Conservation (phyloP, 2,113 vertebrate genomes). For the Notarius quadriscutis region DNA sequence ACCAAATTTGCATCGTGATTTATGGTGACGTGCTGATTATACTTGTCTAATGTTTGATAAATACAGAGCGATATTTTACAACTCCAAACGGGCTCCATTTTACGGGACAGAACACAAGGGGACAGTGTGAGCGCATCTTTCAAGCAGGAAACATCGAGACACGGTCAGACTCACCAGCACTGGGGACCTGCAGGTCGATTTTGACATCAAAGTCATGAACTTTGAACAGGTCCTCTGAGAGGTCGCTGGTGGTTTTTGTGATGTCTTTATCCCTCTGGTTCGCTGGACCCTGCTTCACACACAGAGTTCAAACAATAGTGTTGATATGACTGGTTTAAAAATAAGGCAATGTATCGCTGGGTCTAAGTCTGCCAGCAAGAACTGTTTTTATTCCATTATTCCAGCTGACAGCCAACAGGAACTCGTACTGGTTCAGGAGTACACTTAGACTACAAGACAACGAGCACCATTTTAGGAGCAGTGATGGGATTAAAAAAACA, state of each 20-base stretch:
- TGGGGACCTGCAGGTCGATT: slow-evolving; percentile 98
- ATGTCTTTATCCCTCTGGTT: slow-evolving; percentile 86
- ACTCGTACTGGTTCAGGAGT: neutral
- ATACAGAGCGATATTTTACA: neutral
- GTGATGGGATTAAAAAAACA: neutral
- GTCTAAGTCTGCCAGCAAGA: neutral
- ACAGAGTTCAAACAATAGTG: neutral
- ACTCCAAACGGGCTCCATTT: neutral
- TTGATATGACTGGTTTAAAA: neutral
- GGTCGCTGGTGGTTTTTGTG: slow-evolving; percentile 90
- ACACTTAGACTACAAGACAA: neutral
- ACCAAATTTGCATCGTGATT: too few species aligned
- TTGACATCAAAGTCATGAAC: slow-evolving; percentile 99
- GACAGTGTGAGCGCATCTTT: neutral
- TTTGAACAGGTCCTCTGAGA: slow-evolving; percentile 98
- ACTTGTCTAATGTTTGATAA: neutral
- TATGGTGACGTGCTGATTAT: too few species aligned
- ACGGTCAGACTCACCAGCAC: slow-evolving; percentile 80
- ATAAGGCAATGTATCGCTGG: neutral
- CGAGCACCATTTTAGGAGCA: neutral
- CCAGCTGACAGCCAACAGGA: too few species aligned
- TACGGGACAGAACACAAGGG: neutral
- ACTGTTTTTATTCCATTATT: neutral
- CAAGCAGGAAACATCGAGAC: neutral
- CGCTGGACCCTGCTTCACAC: slow-evolving; percentile 73